Base-by-base conservation (phyloP, 2,797 vertebrate genomes). In the Protosalanx chinensis region DNA sequence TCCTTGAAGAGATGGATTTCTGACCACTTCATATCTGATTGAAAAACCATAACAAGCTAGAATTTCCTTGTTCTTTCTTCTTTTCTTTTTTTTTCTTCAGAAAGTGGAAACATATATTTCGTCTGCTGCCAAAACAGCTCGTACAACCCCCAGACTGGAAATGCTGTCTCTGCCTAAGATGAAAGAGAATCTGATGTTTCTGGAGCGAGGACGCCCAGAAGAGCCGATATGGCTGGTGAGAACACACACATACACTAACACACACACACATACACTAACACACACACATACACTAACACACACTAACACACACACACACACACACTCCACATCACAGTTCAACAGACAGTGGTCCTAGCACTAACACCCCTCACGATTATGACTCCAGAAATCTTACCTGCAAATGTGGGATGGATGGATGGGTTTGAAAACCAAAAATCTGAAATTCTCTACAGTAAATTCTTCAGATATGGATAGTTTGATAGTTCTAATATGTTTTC, bases 201-300 rank as follows among this genome's bases (percentile, higher is more conserved):
- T 74, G 5, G 79, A 86, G 1, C 70, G 73, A 8, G 75, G 84
- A 67, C 68, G 0, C 8, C 87, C 75, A 0, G 92, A 91, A 63
- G 72, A 86, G 16, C 69, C 83, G 0, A 89, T 95, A 76, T 77
- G 81, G 69, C 86, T 76, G 0, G 95, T 95, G 87, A 93, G 91
- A 74, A 23, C 20, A 51, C 51, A 16, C 51, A 16, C 51, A 4
- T 15, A 6, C 3, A 27, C 23, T 27, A 27, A 27, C 23, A 27
- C 23, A 27, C 23, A 1, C 23, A 27, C 23, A 27, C 23, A 27
- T 27, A 27, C 23, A 27, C 23, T 27, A 27, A 27, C 23, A 27
- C 46, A 51, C 46, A 51, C 46, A 51, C 46, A 16, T 10, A 51
- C 46, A 51, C 46, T 27, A 27, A 27, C 23, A 51, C 46, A 51